Base-by-base conservation (phyloP, 1,140 invertebrate genomes). In the Hermetia illucens region DNA sequence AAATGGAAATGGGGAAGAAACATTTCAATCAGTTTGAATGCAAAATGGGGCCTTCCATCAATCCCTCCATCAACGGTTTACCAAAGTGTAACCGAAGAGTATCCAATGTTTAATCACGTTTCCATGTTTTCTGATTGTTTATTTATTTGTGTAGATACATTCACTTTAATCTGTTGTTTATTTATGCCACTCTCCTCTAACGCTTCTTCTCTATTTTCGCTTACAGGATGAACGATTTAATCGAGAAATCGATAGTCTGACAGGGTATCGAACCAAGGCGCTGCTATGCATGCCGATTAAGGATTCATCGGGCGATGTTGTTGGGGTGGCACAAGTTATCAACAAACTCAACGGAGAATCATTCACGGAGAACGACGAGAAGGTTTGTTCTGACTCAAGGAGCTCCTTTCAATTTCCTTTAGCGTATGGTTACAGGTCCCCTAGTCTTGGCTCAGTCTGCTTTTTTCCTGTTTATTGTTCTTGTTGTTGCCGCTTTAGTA, bases 251-350 rank as follows among this genome's bases (percentile, higher is more conserved):
- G 92, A 97, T 59, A 76, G 77, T 21, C 72, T 81, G 56, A 96
- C 91, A 29, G 90, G 91, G 16, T 96, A 95, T 63, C 81, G 79
- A 56, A 97, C 92, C 19, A 75, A 80, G 55, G 88, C 85, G 22
- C 74, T 97, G 36, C 70, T 95, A 13, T 93, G 90, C 57, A 91
- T 94, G 88, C 89, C 92, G 16, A 94, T 97, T 58, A 91, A 92
- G 62, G 90, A 95, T 63, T 81, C 77, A 51, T 79, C 79, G 45
- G 90, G 89, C n/a, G 84, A 92, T 60, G 90, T 95, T 38, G 83
- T 95, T 41, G 92, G 91, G 1, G 90, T 96, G 15, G 90, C 91
- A 15, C 91, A 97, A 71, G 88, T 93, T 41, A 92, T 96, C 61
- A 96, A 95, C 65, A 95, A 95, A 70, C 72, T 82, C 46, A 77